phyloP scores from a whole-genome alignment of 2,797 vertebrate species.

The Sebastolobus alascanus region DNA sequence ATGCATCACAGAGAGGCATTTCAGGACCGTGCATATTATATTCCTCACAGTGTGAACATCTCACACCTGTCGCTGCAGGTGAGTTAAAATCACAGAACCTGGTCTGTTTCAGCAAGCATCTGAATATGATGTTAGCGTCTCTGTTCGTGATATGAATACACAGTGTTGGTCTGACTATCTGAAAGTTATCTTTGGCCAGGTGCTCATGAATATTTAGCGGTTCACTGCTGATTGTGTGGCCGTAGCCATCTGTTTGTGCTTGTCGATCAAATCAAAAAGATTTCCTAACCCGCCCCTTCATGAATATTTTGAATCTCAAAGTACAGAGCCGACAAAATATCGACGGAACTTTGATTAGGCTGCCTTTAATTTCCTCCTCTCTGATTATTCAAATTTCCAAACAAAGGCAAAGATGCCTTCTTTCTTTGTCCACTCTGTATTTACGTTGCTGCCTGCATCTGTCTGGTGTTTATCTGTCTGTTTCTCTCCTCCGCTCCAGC shows the following conservation, averaged over 20 bases:
- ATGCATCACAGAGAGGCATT: slow-evolving; percentile 3
- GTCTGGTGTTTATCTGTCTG: slow-evolving; percentile 15
- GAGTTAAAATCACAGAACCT: slow-evolving; percentile 37
- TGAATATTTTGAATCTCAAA: slow-evolving; percentile 62
- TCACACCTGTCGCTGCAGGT: slow-evolving; percentile 58
- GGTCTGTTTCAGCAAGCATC: slow-evolving; percentile 27
- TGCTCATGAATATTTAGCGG: slow-evolving; percentile 81
- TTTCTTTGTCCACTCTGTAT: neutral
- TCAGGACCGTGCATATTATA: slow-evolving; percentile 33
- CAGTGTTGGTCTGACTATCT: slow-evolving; percentile 38
- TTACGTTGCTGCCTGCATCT: slow-evolving; percentile 11
- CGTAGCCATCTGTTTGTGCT: slow-evolving; percentile 73
- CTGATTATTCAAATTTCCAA: slow-evolving; percentile 35
- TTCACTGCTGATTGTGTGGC: slow-evolving; percentile 56
- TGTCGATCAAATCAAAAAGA: slow-evolving; percentile 69
- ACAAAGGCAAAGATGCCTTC: neutral
- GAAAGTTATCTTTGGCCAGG: slow-evolving; percentile 77
- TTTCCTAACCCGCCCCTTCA: slow-evolving; percentile 46
- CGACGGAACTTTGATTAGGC: slow-evolving; percentile 42
- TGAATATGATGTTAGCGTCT: slow-evolving; percentile 27
- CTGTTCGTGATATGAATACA: slow-evolving; percentile 55
- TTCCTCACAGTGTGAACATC: slow-evolving; percentile 31
- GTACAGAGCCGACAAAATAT: slow-evolving; percentile 37
- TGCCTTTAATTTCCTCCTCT: slow-evolving; percentile 37
- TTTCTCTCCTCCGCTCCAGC: slow-evolving; percentile 84